These are phyloP conservation scores for Epicauta chinensis DNA, from an alignment of 1,140 invertebrate species.

Conservation along the genomic window DNA sequence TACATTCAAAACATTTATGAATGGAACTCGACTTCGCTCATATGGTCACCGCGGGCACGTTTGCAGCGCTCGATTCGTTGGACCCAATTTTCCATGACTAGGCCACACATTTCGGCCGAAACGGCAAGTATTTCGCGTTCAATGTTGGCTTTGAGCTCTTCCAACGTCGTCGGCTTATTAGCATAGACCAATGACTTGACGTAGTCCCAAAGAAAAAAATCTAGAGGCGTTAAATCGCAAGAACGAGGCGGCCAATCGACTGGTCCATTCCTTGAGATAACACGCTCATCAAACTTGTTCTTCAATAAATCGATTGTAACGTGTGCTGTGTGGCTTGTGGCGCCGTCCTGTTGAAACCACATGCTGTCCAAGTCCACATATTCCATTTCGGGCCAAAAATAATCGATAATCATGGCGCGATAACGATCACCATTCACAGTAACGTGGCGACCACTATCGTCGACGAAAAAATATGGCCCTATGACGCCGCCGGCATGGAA, in stretches of 20 bases:
- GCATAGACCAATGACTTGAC: background rate
- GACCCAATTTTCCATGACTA: conserved; percentile 13
- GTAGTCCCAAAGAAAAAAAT: conserved; percentile 33
- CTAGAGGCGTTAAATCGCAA: too few relatives aligned
- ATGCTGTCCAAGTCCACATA: conserved; percentile 31
- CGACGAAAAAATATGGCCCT: conserved; percentile 27
- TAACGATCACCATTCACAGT: conserved; percentile 22
- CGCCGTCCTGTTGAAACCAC: conserved; percentile 35
- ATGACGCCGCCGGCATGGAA: conserved; percentile 22
- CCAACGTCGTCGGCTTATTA: background rate
- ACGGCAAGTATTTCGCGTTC: conserved; percentile 1
- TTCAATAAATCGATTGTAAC: conserved; percentile 25
- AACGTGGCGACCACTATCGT: conserved; percentile 10
- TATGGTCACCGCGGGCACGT: conserved; percentile 6
- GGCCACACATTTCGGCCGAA: background rate
- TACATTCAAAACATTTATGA: conserved; percentile 4
- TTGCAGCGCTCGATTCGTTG: conserved; percentile 1
- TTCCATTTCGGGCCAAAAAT: conserved; percentile 19
- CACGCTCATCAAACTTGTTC: conserved; percentile 21
- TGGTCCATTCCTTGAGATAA: conserved; percentile 32
- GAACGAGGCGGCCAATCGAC: conserved; percentile 31
- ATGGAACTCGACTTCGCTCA: conserved; percentile 7
- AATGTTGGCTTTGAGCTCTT: conserved; percentile 1
- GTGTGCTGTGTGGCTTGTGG: conserved; percentile 24
- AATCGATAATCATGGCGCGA: conserved; percentile 18